A percentile compares a stretch with the other conserved stretches of the same genome.
These are phyloP conservation scores for Theonella swinhoei DNA, from an alignment of 37 sponge, comb jelly and placozoan genomes.

Conservation along the genomic window DNA sequence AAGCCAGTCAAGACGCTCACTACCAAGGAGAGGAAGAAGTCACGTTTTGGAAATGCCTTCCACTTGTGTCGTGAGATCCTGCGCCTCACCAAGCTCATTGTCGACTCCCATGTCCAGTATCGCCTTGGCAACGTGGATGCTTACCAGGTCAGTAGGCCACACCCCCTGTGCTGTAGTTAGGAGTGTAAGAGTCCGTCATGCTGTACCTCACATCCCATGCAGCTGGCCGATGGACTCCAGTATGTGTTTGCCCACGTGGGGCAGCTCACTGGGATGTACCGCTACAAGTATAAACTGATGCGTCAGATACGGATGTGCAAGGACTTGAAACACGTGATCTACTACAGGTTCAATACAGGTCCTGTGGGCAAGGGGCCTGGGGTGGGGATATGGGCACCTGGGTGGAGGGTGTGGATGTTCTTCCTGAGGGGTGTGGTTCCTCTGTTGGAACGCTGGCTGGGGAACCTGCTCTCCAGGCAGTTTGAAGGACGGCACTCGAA, in stretches of 20 bases:
- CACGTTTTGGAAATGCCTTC: constrained; percentile 98
- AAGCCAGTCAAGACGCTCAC: constrained; percentile 99
- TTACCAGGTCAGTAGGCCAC: constrained; percentile 77
- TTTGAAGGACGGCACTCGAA: constrained; percentile 99
- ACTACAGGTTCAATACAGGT: constrained; percentile 99
- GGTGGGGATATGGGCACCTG: constrained; percentile 97
- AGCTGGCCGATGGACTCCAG: constrained; percentile 98
- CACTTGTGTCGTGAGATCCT: constrained; percentile 99
- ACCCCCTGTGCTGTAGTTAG: too few species aligned
- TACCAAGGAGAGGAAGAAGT: constrained; percentile 98
- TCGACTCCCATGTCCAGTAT: constrained; percentile 99
- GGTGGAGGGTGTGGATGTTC: constrained; percentile 99
- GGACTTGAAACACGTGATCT: constrained; percentile 99
- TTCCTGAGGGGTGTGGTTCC: constrained; percentile 98
- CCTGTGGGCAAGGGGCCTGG: constrained; percentile 99
- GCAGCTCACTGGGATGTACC: constrained; percentile 99
- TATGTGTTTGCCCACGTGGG: constrained; percentile 99
- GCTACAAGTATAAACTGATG: constrained; percentile 99
- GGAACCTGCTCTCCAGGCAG: constrained; percentile 97
- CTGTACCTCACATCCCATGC: too few species aligned
- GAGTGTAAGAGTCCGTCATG: too few species aligned
- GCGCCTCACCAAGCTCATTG: constrained; percentile 96
- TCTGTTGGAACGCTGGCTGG: constrained; percentile 97
- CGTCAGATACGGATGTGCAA: constrained; percentile 99
- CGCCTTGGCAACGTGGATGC: constrained; percentile 98